Evolutionary conservation across 2,797 vertebrate species (phyloP), one percentile per base, ranked within the genome.

Genomic region (Hypotaenidia philippensis): DNA sequence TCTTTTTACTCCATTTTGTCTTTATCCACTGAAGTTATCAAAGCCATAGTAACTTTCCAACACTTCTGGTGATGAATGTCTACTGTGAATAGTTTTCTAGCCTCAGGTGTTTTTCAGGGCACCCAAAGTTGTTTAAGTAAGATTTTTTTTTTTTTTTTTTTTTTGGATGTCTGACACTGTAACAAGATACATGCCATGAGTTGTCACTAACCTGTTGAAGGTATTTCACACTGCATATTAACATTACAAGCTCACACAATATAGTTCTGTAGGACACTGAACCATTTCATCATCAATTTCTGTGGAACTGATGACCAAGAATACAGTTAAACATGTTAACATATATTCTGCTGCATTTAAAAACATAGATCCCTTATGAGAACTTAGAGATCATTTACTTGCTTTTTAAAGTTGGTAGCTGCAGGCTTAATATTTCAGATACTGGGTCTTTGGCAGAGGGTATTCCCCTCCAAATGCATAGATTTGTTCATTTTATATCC

Each of bases 101-200:
- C 2, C 11, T 3, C 5, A 0, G 2, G 2, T 55, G 8, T 4
- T 76, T 85, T 87, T 77, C 38, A 49, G 1, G 2, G 21, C 23
- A 83, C 5, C 4, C 13, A 36, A n/a, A 77, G 22, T 49, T 72
- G 11, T 76, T 79, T 53, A 52, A 72, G 8, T 47, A 32, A 72
- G 70, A 69, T 31, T 78, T 84, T 76, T 36, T 36, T 36, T 36
- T 36, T 36, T 36, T 36, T 36, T 36, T 84, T 76, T 66, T 29
- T 72, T 76, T 66, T 26, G 69, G 47, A 53, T 40, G 2, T 29
- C 59, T 91, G 49, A 32, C 38, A 55, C 18, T 5, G 5, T 25
- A 53, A 53, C 56, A 69, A 82, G 6, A 49, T 23, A 55, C 7
- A 7, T 45, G 8, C 13, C 63, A 4, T 53, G 32, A 44, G 32